Conservation (phyloP, 1,140 invertebrate genomes). For the Drosophila guanche region DNA sequence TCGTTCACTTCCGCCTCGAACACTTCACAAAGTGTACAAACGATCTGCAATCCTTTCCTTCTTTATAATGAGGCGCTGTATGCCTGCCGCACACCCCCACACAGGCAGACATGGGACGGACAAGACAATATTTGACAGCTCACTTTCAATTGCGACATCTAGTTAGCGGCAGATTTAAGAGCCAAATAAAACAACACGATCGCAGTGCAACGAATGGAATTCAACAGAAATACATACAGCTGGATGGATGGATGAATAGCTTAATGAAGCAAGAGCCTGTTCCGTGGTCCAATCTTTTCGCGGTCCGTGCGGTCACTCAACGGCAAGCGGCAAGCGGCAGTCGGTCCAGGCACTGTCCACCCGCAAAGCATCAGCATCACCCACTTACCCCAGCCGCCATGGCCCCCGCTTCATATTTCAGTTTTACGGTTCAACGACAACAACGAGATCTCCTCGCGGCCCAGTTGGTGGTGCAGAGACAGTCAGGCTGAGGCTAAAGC, state of each 20-base stretch:
- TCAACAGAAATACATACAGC: conserved; percentile 48
- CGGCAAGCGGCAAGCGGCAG: conserved; percentile 40
- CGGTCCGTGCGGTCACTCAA: conserved; percentile 65
- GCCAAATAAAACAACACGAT: conserved; percentile 78
- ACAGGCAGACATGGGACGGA: background rate
- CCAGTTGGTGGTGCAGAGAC: conserved; percentile 32
- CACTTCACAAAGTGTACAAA: background rate
- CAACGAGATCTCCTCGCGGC: conserved; percentile 20
- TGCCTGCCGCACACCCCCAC: conserved; percentile 14
- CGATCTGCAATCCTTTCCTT: conserved; percentile 26
- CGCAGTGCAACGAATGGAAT: conserved; percentile 44
- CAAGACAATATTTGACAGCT: conserved; percentile 70
- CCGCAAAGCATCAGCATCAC: conserved; percentile 61
- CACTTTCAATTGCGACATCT: conserved; percentile 80
- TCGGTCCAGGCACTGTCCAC: conserved; percentile 42
- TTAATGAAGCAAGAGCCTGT: conserved; percentile 69
- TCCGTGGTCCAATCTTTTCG: conserved; percentile 21
- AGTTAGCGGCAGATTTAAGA: conserved; percentile 79
- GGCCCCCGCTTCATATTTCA: conserved; percentile 64
- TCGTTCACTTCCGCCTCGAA: no score
- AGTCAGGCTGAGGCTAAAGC: no score
- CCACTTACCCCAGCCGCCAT: conserved; percentile 12
- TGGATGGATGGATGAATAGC: conserved; percentile 71
- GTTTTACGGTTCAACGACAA: conserved; percentile 76
- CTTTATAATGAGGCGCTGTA: conserved; percentile 42